Conservation (phyloP, 2,797 vertebrate genomes). For the Carapus acus region DNA sequence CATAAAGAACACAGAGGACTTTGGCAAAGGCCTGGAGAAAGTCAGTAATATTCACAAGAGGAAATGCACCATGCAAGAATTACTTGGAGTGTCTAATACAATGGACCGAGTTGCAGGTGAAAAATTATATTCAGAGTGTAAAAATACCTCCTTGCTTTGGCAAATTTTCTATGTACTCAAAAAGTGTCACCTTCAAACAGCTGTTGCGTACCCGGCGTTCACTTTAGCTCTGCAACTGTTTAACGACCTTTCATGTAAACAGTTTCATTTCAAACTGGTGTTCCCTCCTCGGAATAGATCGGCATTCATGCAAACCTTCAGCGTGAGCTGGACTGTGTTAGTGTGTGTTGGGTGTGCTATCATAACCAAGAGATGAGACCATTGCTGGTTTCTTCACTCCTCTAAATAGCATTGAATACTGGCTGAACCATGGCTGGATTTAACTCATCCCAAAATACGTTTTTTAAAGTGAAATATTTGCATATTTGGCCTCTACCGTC, state of each 20-base stretch:
- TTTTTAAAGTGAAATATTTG: no score
- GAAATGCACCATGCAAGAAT: conserved; percentile 88
- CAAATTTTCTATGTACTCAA: conserved; percentile 36
- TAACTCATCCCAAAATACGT: no score
- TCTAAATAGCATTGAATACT: conserved; percentile 8
- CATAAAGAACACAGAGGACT: conserved; percentile 35
- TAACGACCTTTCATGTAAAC: conserved; percentile 30
- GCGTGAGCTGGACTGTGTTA: neutral
- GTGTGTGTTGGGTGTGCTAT: neutral
- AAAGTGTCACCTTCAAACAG: no score
- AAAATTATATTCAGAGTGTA: conserved; percentile 5
- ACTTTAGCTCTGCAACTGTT: no score
- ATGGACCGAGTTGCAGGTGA: conserved; percentile 51
- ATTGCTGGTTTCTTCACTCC: neutral
- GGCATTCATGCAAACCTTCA: neutral
- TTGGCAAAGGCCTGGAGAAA: conserved; percentile 62
- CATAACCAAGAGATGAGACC: neutral
- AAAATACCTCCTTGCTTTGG: conserved; percentile 61
- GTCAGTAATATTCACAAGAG: conserved; percentile 61
- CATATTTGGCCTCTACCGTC: no score
- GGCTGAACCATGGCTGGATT: neutral
- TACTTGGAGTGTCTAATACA: conserved; percentile 57
- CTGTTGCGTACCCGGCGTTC: no score
- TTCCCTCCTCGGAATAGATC: neutral
- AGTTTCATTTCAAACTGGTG: neutral